Evolutionary conservation across 2,797 vertebrate species (phyloP).

Genomic region (Trichosurus vulpecula): DNA sequence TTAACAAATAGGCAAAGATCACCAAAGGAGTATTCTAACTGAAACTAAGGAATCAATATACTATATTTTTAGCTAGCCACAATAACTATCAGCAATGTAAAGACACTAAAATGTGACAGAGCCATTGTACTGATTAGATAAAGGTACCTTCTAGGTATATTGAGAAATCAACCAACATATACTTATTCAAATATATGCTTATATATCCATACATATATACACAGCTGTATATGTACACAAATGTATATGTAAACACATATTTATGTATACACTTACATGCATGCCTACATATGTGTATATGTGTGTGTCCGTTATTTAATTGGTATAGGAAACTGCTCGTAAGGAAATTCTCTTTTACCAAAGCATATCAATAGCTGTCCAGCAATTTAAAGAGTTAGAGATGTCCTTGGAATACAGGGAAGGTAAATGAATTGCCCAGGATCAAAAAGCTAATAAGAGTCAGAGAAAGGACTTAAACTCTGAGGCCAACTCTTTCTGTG

Average conservation of each 20-base stretch:
- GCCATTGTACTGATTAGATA: constrained; percentile 7
- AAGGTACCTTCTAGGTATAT: neutral
- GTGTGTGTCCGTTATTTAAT: neutral
- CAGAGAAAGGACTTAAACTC: neutral
- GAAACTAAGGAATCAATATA: neutral
- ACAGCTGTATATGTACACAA: neutral
- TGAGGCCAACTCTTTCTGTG: neutral
- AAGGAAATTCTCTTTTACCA: neutral
- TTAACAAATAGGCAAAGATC: neutral
- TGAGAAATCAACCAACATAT: neutral
- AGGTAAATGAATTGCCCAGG: neutral
- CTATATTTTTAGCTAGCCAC: neutral
- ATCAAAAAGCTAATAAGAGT: neutral
- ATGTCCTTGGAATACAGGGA: neutral
- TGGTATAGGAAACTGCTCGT: neutral
- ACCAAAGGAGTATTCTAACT: neutral
- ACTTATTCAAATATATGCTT: rapidly evolving
- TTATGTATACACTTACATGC: no score
- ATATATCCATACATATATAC: neutral
- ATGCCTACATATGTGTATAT: neutral
- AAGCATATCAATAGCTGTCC: neutral
- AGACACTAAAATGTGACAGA: constrained; percentile 4
- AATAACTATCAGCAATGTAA: neutral
- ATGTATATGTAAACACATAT: no score
- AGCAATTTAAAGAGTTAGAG: neutral